phyloP scores from a whole-genome alignment of 2,888 invertebrate genomes.

The Tenthredo livida region DNA sequence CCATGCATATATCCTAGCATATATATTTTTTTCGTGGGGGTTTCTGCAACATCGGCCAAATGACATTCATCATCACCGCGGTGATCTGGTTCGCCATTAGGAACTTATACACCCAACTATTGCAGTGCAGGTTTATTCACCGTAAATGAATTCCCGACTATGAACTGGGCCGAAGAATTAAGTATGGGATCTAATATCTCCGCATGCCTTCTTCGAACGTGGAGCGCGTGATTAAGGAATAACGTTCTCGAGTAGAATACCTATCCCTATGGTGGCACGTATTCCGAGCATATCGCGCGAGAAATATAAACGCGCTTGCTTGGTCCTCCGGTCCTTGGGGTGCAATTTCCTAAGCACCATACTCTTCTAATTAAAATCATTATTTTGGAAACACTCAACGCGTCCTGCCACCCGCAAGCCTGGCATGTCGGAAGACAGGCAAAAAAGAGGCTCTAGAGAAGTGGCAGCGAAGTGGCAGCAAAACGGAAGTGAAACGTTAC shows the following conservation, averaged over 20 bases:
- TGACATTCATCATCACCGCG: background rate
- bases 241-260: conserved; percentile 21
- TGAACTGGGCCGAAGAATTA: conserved; percentile 11
- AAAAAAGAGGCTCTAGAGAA: conserved; percentile 52
- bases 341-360: conserved; percentile 44
- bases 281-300: conserved; percentile 11
- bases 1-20: too few species aligned
- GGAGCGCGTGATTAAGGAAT: conserved; percentile 29
- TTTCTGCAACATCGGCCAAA: background rate
- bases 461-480: conserved; percentile 57
- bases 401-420: conserved; percentile 50
- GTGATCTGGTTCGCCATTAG: background rate
- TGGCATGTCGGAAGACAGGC: conserved; percentile 47
- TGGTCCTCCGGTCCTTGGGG: conserved; percentile 20
- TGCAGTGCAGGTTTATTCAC: background rate
- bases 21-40: too few species aligned
- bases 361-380: conserved; percentile 63
- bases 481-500: conserved; percentile 75
- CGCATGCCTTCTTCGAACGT: conserved; percentile 32
- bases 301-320: conserved; percentile 15
- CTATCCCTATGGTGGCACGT: conserved; percentile 10
- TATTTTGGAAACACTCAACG: conserved; percentile 59
- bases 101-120: background rate
- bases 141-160: background rate
- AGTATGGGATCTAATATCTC: conserved; percentile 31